These are phyloP conservation scores for Drosophila triauraria DNA, from an alignment of 1,140 invertebrate species.

Conservation along the genomic window DNA sequence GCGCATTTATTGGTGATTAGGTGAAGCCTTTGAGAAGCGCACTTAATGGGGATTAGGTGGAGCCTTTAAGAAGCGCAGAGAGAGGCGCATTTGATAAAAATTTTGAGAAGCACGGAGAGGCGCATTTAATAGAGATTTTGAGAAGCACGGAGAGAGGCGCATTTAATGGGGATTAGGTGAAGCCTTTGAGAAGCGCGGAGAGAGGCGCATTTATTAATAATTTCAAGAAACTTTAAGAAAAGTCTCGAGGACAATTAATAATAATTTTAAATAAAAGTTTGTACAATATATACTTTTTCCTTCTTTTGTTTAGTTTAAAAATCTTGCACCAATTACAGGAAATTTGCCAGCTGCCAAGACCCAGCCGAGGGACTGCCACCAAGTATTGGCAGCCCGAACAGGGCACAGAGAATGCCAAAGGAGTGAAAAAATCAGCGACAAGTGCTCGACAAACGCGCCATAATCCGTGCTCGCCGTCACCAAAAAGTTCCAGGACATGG, in stretches of 20 bases:
- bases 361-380: background rate
- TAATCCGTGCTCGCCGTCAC: slow-evolving; percentile 73
- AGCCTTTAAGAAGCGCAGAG: slow-evolving; percentile 4
- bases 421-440: slow-evolving; percentile 48
- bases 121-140: too few relatives aligned
- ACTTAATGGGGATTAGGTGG: too few relatives aligned
- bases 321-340: background rate
- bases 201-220: background rate
- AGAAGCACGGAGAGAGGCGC: too few relatives aligned
- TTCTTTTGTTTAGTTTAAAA: background rate
- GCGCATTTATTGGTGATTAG: too few relatives aligned
- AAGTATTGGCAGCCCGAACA: background rate
- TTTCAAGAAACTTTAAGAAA: too few relatives aligned
- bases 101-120: too few relatives aligned
- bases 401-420: background rate
- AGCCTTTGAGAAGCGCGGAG: slow-evolving; percentile 3
- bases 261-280: background rate
- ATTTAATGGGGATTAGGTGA: too few relatives aligned
- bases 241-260: background rate
- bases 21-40: background rate
- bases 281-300: background rate
- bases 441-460: slow-evolving; percentile 65
- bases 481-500: slow-evolving; percentile 35
- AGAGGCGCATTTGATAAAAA: background rate
- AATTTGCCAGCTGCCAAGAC: background rate